Evolutionary conservation across 2,113 vertebrate genomes (phyloP).

Genomic region (Ptyas mucosa): DNA sequence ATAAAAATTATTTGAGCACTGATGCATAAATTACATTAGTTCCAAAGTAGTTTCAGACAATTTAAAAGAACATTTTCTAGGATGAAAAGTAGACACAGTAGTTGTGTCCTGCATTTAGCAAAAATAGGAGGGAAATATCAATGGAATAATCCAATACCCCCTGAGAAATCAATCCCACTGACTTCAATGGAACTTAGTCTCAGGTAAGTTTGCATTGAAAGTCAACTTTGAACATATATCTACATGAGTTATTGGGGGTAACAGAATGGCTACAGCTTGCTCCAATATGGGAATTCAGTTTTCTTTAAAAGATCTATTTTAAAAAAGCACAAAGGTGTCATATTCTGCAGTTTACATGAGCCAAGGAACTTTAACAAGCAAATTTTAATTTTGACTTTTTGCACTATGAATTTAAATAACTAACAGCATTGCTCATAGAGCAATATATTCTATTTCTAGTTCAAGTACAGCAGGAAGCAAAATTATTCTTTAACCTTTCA

Average conservation of each 20-base stretch:
- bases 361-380: background rate
- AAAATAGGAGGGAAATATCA: background rate
- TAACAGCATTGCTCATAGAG: background rate
- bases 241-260: background rate
- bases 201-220: background rate
- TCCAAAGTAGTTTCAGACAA: background rate
- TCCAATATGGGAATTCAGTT: background rate
- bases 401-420: accelerated
- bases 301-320: background rate
- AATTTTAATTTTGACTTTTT: accelerated
- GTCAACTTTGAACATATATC: background rate
- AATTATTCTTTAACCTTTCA: background rate
- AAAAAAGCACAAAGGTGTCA: background rate
- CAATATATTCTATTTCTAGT: background rate
- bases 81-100: background rate
- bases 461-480: conserved; percentile 8
- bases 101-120: background rate
- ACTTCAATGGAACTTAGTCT: background rate
- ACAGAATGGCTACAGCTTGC: background rate
- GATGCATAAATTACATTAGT: background rate
- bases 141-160: background rate
- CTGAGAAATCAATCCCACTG: background rate
- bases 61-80: background rate
- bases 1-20: background rate
- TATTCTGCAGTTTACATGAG: background rate